Evolutionary conservation across 1,140 invertebrate genomes (phyloP), one percentile per base, ranked within the genome.

Genomic region (Drosophila albomicans): DNA sequence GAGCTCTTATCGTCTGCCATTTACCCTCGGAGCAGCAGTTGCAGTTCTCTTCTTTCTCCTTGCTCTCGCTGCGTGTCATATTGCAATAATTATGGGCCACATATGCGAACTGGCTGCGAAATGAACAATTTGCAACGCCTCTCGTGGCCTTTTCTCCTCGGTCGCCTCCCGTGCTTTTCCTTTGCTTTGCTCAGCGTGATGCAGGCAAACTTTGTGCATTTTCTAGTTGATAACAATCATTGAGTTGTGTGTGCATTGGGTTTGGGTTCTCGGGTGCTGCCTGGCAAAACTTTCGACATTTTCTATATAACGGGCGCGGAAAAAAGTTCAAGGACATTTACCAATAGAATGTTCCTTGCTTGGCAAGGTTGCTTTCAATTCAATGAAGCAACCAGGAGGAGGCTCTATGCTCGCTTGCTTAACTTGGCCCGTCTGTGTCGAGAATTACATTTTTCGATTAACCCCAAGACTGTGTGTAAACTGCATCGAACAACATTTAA

Each of bases 401-500:
- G 11, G 28, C 41, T 38, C 35, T 59, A 61, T 48, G 78, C 69
- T 78, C 79, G 77, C 79, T 75, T 82, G 77, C 79, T 82, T 79
- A 64, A 87, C 79, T 87, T 81, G 79, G 75, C 71, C 77, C 79
- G 76, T 80, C 73, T 82, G 68, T 66, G 20, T 30, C 65, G 65
- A 71, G 73, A 80, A 87, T 84, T 87, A 85, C 80, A 81, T 84
- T 88, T 89, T 89, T 88, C 84, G 84, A 89, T 88, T 89, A 88
- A 88, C 80, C 51, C 66, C 69, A 10, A 13, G 32, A 15, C 77
- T 80, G 63, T 38, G 3, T 88, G 73, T 78, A 80, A 87, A 82
- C 73, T 65, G 84, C 68, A 78, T 62, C 56, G 82, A 32, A 73
- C 68, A 63, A 68, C 80, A 78, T 88, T 75, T 75, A 81, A 87